Evolutionary conservation across 2,888 invertebrate species (phyloP).

Genomic region (Lepetodrilus schrolli): DNA sequence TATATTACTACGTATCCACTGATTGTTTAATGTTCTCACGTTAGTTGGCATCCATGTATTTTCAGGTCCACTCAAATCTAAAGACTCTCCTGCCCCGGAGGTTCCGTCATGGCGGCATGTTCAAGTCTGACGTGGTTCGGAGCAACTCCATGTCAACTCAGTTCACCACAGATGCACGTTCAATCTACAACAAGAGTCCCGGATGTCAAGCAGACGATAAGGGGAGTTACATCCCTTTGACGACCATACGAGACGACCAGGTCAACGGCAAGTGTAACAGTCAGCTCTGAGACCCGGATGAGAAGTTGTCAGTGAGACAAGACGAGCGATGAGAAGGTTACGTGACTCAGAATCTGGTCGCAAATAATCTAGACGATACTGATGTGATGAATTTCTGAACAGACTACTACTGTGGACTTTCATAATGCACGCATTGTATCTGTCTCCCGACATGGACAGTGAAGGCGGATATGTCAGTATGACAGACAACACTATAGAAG

Average conservation of each 20-base stretch:
- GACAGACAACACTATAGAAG: too few relatives aligned
- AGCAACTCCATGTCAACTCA: slow-evolving; percentile 39
- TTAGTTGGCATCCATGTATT: neutral
- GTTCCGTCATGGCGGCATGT: slow-evolving; percentile 30
- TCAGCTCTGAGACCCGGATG: neutral
- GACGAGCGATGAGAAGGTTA: too few relatives aligned
- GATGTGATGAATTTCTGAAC: too few relatives aligned
- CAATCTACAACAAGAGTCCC: neutral
- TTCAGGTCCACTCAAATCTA: slow-evolving; percentile 36
- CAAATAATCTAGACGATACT: too few relatives aligned
- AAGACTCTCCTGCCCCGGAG: slow-evolving; percentile 29
- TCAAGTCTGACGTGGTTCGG: slow-evolving; percentile 31
- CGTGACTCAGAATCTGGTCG: too few relatives aligned
- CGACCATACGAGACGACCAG: slow-evolving; percentile 33
- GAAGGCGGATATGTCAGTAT: too few relatives aligned
- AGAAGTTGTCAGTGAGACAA: too few relatives aligned
- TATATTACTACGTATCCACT: too few relatives aligned
- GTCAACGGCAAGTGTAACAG: neutral
- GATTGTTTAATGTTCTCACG: too few relatives aligned
- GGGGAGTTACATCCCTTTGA: slow-evolving; percentile 37
- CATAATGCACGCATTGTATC: too few relatives aligned
- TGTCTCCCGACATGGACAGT: too few relatives aligned
- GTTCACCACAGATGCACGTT: slow-evolving; percentile 37
- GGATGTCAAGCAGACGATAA: neutral
- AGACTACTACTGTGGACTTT: too few relatives aligned